Evolutionary conservation across 2,113 vertebrate species (phyloP).

Genomic region (Hippocampus comes): DNA sequence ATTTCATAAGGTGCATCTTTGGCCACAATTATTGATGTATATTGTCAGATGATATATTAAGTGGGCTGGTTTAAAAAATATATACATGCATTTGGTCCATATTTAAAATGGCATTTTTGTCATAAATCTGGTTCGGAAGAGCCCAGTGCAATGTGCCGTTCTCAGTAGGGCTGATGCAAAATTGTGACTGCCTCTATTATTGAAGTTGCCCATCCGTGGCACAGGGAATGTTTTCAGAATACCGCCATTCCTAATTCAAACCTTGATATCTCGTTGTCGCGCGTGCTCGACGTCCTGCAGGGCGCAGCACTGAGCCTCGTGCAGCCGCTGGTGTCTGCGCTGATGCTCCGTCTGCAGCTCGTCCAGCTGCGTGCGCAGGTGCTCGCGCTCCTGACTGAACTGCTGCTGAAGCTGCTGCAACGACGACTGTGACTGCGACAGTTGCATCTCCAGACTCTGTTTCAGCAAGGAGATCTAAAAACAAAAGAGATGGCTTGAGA

Average conservation of each 20-base stretch:
- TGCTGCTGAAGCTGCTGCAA: constrained; percentile 95
- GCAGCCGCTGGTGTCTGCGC: constrained; percentile 84
- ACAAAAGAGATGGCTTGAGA: not conserved
- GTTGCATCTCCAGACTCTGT: constrained; percentile 97
- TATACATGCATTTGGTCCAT: no score
- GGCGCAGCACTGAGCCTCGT: constrained; percentile 87
- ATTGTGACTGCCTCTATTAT: no score
- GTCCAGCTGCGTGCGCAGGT: constrained; percentile 90
- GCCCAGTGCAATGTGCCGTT: no score
- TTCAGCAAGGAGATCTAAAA: constrained; percentile 92
- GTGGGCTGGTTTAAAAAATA: no score
- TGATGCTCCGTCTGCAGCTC: constrained; percentile 92
- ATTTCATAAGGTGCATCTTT: no score
- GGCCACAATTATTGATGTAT: no score
- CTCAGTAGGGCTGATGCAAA: no score
- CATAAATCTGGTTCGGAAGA: no score
- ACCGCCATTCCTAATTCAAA: constrained; percentile 24
- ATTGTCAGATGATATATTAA: no score
- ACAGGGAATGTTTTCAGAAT: not conserved
- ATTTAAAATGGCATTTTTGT: no score
- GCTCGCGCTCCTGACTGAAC: constrained; percentile 92
- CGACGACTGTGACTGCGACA: constrained; percentile 94
- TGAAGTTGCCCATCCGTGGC: no score
- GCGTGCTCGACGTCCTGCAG: constrained; percentile 90
- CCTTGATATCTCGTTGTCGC: constrained; percentile 88